Evolutionary conservation across 2,888 invertebrate genomes (phyloP), one percentile per base, ranked within the genome.

Genomic region (Lutraria lutraria): DNA sequence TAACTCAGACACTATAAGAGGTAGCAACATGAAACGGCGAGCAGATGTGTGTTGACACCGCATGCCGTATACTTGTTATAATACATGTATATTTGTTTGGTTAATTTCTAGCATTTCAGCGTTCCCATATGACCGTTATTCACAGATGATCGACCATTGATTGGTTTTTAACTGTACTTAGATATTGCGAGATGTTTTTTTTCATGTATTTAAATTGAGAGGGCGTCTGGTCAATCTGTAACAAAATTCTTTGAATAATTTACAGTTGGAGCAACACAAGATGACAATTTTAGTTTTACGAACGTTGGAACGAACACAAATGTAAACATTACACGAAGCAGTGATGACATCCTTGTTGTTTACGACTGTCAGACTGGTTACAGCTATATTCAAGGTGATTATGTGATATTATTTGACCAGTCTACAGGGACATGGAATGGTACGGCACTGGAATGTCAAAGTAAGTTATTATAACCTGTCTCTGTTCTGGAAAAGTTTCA

Each of bases 341-440:
- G 19, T 34, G 34, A 25, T 29, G 72, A 34, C 31, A 2, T 31
- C 4, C 29, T 34, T 16, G 76, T 31, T 19, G 34, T 25, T 19
- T 76, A 76, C 21, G 76, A 76, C 6, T 76, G 76, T 31, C 76
- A 76, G 76, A 76, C 76, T 76, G 76, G 76, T 76, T 76, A 76
- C 19, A 76, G 76, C 19, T 76, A 76, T 34, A 76, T 76, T 34
- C 34, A 31, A 34, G 76, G 76, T 16, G 76, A 76, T 76, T 31
- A 25, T 76, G 34, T 76, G 19, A 31, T 76, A 76, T 76, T 34
- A 0, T 76, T 31, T 76, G 21, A 76, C 76, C 76, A 76, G 76
- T 76, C 76, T 16, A 34, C 34, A 1, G 76, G 34, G 16, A 16
- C 16, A 19, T 76, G 76, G 76, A 76, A 76, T 34, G 76, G 76